Percentiles rank a stretch among this genome's conserved stretches.
Conservation (phyloP, 1,140 invertebrate species). For the Campoletis sonorensis region DNA sequence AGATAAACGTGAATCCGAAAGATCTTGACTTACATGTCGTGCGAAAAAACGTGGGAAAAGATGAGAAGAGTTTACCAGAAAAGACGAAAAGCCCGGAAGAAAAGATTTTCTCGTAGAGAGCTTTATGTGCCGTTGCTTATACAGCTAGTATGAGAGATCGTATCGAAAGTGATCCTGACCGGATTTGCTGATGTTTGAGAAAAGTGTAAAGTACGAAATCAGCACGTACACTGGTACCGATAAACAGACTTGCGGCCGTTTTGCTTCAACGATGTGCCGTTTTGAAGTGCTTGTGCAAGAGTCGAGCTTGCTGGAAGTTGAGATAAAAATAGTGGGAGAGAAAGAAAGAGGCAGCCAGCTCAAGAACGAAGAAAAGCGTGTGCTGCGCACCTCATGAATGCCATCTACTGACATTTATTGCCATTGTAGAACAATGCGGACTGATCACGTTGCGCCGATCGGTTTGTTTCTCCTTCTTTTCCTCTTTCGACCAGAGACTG, state of each 20-base stretch:
- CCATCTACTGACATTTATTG: conserved; percentile 59
- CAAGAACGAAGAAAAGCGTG: neutral
- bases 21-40: neutral
- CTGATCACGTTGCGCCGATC: conserved; percentile 54
- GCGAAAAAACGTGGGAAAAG: conserved; percentile 8
- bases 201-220: neutral
- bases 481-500: neutral
- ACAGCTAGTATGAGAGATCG: conserved; percentile 24
- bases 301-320: neutral
- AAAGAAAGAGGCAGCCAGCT: neutral
- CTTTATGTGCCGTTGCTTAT: neutral
- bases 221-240: conserved; percentile 6
- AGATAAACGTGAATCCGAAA: conserved; percentile 9
- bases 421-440: conserved; percentile 61
- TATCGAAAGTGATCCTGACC: conserved; percentile 33
- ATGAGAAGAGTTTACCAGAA: neutral
- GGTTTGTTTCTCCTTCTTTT: conserved; percentile 11
- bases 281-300: neutral
- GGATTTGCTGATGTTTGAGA: conserved; percentile 27
- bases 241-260: neutral
- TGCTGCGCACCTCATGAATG: conserved; percentile 33
- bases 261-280: neutral
- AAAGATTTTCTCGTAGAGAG: conserved; percentile 11
- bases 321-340: neutral
- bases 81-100: conserved; percentile 9